Evolutionary conservation across 1,140 invertebrate genomes (phyloP).

Genomic region (Homarus americanus): DNA sequence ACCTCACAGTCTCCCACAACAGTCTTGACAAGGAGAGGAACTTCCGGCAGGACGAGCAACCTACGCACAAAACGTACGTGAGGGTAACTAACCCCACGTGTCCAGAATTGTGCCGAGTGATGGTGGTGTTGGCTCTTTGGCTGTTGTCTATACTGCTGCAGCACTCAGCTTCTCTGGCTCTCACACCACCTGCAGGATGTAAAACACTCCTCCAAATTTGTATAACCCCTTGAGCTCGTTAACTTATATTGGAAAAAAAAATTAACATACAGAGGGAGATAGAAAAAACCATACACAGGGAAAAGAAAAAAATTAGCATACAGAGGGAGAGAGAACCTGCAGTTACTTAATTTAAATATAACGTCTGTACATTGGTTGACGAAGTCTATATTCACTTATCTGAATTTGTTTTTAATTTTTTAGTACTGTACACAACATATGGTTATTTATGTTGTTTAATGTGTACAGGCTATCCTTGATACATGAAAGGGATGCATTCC

Average conservation of each 20-base stretch:
- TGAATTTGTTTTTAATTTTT: too few relatives aligned
- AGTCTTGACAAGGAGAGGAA: slow-evolving; percentile 76
- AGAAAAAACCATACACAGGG: too few relatives aligned
- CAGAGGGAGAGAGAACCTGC: too few relatives aligned
- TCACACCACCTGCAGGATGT: not conserved
- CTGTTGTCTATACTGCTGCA: slow-evolving; percentile 12
- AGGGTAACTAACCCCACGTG: slow-evolving; percentile 28
- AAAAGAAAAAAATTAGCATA: too few relatives aligned
- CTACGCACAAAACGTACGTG: slow-evolving; percentile 62
- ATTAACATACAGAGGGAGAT: too few relatives aligned
- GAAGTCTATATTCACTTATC: too few relatives aligned
- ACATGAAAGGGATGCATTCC: too few relatives aligned
- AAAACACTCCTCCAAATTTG: not conserved
- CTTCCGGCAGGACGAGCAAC: slow-evolving; percentile 15
- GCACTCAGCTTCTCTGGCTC: not conserved
- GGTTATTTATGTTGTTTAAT: too few relatives aligned
- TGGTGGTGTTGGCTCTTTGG: slow-evolving; percentile 49
- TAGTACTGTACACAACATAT: too few relatives aligned
- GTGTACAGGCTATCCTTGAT: too few relatives aligned
- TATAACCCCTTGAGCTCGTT: not conserved
- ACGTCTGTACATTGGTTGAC: too few relatives aligned
- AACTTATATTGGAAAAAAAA: not conserved
- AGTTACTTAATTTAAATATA: too few relatives aligned
- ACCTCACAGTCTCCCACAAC: slow-evolving; percentile 55
- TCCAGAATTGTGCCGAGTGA: slow-evolving; percentile 16